Evolutionary conservation across 1,140 invertebrate species (phyloP).

Genomic region (Euglossa dilemma): DNA sequence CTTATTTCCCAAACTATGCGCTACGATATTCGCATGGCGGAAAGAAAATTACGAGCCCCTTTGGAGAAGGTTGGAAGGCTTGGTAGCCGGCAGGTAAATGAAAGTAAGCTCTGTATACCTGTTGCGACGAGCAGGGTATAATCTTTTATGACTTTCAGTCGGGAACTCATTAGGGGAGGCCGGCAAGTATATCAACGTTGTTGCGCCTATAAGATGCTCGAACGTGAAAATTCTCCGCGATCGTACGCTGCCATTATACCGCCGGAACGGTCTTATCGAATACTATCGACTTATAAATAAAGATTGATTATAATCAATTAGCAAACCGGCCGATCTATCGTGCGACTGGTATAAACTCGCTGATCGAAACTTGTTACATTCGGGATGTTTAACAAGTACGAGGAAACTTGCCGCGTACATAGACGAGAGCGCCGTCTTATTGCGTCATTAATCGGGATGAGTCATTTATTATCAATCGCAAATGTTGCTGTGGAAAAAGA

Average conservation of each 20-base stretch:
- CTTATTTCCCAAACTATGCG: not conserved
- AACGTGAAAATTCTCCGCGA: conserved; percentile 6
- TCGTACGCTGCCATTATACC: conserved; percentile 14
- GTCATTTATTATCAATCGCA: conserved; percentile 17
- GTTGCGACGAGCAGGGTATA: conserved; percentile 58
- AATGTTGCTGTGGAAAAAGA: not conserved
- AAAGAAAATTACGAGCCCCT: not conserved
- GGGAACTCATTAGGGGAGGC: conserved; percentile 65
- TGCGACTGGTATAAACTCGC: not conserved
- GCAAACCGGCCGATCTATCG: not conserved
- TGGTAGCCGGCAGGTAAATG: conserved; percentile 46
- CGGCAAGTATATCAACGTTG: conserved; percentile 22
- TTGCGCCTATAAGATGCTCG: not conserved
- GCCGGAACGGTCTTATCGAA: conserved; percentile 31
- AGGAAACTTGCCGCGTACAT: not conserved
- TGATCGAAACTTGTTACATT: conserved; percentile 1
- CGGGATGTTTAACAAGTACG: not conserved
- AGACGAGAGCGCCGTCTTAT: conserved; percentile 22
- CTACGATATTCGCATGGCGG: not conserved
- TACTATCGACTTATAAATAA: conserved; percentile 47
- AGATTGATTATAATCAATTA: conserved; percentile 55
- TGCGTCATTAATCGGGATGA: conserved; percentile 12
- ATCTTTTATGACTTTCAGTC: conserved; percentile 70
- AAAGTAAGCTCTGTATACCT: conserved; percentile 51
- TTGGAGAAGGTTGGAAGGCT: conserved; percentile 6